Evolutionary conservation across 1,140 invertebrate genomes (phyloP).

Genomic region (Drosophila nannoptera): DNA sequence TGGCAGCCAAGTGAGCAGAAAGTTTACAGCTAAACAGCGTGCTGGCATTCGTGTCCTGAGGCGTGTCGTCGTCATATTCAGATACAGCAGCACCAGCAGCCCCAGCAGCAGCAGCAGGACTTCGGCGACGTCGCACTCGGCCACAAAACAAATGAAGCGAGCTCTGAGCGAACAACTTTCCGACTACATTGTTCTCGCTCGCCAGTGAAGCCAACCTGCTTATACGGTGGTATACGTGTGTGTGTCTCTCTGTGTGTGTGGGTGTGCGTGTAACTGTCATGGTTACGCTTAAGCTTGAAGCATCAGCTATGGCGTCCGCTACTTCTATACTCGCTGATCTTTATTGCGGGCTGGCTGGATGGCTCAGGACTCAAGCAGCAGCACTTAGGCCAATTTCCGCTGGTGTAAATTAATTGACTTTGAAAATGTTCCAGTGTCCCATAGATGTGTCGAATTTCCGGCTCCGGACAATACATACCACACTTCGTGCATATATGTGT

Average conservation of each 20-base stretch:
- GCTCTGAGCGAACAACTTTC: slow-evolving; percentile 31
- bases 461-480: slow-evolving; percentile 35
- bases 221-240: slow-evolving; percentile 5
- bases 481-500: slow-evolving; percentile 12
- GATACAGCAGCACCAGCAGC: background rate
- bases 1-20: slow-evolving; percentile 58
- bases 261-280: slow-evolving; percentile 21
- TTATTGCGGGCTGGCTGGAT: slow-evolving; percentile 5
- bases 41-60: slow-evolving; percentile 54
- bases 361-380: background rate
- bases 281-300: slow-evolving; percentile 19
- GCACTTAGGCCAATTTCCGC: slow-evolving; percentile 42
- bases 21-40: slow-evolving; percentile 61
- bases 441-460: slow-evolving; percentile 42
- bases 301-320: slow-evolving; percentile 16
- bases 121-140: slow-evolving; percentile 28
- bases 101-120: background rate
- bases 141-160: slow-evolving; percentile 45
- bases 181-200: slow-evolving; percentile 36
- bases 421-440: slow-evolving; percentile 16
- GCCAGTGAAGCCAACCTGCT: slow-evolving; percentile 39
- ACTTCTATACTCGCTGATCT: slow-evolving; percentile 29
- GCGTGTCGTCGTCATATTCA: slow-evolving; percentile 31
- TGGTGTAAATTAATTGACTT: slow-evolving; percentile 51
- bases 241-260: slow-evolving; percentile 15